Percentiles rank a stretch among this genome's conserved stretches.
Evolutionary conservation across 2,113 vertebrate genomes (phyloP).

Genomic region (Struthidea cinerea): DNA sequence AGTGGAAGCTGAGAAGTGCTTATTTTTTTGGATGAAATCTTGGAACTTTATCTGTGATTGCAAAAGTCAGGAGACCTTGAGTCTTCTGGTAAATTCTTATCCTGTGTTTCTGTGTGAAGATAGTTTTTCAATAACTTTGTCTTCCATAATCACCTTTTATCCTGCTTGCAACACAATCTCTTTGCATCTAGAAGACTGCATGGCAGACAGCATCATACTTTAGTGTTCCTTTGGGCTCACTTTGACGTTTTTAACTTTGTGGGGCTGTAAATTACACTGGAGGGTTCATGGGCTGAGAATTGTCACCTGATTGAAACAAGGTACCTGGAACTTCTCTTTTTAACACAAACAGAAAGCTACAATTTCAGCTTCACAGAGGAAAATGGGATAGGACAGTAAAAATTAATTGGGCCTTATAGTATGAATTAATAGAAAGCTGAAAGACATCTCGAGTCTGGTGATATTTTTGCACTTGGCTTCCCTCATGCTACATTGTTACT

Average conservation of each 20-base stretch:
- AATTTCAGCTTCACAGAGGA: background rate
- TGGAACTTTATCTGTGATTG: background rate
- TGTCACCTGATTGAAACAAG: background rate
- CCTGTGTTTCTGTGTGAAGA: background rate
- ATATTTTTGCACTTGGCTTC: background rate
- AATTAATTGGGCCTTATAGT: background rate
- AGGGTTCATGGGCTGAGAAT: background rate
- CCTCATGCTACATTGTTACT: background rate
- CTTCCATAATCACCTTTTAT: background rate
- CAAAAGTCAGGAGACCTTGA: background rate
- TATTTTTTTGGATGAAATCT: background rate
- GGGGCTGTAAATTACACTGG: background rate
- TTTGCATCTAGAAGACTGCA: background rate
- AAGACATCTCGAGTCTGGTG: background rate
- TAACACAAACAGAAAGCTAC: background rate
- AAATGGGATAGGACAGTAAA: background rate
- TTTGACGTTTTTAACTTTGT: background rate
- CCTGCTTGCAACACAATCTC: background rate
- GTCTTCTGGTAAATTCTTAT: background rate
- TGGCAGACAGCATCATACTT: background rate
- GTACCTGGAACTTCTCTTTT: background rate
- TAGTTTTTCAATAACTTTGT: background rate
- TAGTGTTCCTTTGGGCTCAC: background rate
- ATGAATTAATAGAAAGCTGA: background rate
- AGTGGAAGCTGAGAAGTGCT: background rate